These are phyloP conservation scores for Eupithecia tripunctaria DNA, from an alignment of 2,888 invertebrate species.

Conservation along the genomic window DNA sequence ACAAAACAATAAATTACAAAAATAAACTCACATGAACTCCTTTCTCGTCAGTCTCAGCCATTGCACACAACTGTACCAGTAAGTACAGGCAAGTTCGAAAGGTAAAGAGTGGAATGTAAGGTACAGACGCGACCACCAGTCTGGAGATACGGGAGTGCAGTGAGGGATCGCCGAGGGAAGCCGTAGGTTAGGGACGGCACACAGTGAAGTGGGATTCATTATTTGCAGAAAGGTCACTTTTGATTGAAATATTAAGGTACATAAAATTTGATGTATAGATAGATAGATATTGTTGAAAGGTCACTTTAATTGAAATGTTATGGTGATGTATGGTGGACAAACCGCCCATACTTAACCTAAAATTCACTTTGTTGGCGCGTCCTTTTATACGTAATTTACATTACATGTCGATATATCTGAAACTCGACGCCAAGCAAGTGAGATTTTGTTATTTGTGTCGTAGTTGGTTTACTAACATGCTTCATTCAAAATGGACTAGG, in stretches of 20 bases:
- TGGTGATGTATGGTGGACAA: no score
- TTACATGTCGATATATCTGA: no score
- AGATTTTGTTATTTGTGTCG: no score
- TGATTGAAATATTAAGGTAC: not conserved
- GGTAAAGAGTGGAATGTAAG: conserved; percentile 5
- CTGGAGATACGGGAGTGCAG: conserved; percentile 59
- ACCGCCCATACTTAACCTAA: no score
- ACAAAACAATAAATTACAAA: conserved; percentile 1
- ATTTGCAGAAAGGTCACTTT: not conserved
- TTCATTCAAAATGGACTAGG: no score
- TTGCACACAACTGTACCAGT: conserved; percentile 41
- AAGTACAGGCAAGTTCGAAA: conserved; percentile 16
- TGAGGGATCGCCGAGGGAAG: conserved; percentile 57
- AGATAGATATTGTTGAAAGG: no score
- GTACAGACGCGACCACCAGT: conserved; percentile 47
- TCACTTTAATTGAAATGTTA: no score
- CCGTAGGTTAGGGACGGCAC: conserved; percentile 48
- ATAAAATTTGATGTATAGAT: not conserved
- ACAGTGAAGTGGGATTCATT: conserved; percentile 30
- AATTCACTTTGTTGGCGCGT: no score
- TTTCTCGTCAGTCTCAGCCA: conserved; percentile 68
- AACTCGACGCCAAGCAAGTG: no score
- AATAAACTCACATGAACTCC: conserved; percentile 62
- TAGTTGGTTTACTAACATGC: no score
- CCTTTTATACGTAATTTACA: no score